Evolutionary conservation across 2,888 invertebrate species (phyloP).

Genomic region (Camptogramma bilineatum): DNA sequence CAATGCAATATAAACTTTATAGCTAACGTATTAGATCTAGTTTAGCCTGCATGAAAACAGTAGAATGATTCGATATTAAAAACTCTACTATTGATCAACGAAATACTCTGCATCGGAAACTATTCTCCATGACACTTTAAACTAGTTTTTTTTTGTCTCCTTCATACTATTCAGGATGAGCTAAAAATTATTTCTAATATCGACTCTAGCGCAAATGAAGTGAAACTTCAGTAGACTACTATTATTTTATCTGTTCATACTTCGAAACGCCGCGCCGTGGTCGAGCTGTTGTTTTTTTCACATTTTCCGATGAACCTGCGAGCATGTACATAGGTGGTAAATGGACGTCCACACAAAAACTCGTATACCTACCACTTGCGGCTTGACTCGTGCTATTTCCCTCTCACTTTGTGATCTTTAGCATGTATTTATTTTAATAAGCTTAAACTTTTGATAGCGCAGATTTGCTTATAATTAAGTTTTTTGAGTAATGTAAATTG

Average conservation of each 20-base stretch:
- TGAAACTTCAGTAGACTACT: background rate
- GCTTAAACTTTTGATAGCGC: background rate
- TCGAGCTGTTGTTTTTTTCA: conserved; percentile 76
- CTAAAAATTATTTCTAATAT: background rate
- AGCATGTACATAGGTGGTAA: conserved; percentile 50
- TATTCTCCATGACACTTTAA: background rate
- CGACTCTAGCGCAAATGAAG: background rate
- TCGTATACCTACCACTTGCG: conserved; percentile 33
- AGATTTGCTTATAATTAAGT: conserved; percentile 1
- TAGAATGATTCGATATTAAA: background rate
- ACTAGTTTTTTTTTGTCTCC: background rate
- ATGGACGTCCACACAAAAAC: conserved; percentile 60
- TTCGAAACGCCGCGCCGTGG: conserved; percentile 76
- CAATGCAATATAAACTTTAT: conserved; percentile 13
- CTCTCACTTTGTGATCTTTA: conserved; percentile 21
- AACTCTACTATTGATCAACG: background rate
- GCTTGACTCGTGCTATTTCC: conserved; percentile 32
- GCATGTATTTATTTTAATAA: conserved; percentile 2
- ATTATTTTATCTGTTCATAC: conserved; percentile 54
- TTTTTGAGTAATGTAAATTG: background rate
- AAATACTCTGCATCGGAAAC: background rate
- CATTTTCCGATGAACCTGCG: conserved; percentile 78
- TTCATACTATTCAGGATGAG: background rate
- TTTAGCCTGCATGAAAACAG: background rate
- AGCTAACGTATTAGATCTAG: background rate